These are phyloP conservation scores for Lasioglossum zephyrum DNA, from an alignment of 2,888 invertebrate species.

Conservation along the genomic window DNA sequence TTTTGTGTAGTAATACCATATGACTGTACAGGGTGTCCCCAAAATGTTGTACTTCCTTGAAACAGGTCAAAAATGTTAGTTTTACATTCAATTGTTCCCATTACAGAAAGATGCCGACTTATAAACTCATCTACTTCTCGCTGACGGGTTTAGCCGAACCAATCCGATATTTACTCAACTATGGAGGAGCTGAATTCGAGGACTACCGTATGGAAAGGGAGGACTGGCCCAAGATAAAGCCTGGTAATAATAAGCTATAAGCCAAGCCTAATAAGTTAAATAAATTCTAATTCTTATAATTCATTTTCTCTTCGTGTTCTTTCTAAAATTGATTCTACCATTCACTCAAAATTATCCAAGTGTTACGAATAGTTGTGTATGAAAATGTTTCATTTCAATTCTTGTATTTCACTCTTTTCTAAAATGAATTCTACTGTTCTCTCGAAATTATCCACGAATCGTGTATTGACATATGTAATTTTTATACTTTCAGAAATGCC, in stretches of 20 bases:
- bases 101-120: slow-evolving; percentile 67
- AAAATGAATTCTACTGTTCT: background rate
- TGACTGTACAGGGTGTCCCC: too few species aligned
- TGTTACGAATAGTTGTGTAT: background rate
- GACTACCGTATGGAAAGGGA: slow-evolving; percentile 80
- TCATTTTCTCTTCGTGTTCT: background rate
- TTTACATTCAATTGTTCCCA: background rate
- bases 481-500: slow-evolving; percentile 84
- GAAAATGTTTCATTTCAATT: slow-evolving; percentile 1
- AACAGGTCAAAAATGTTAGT: background rate
- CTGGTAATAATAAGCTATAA: slow-evolving; percentile 68
- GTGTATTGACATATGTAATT: background rate
- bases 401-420: background rate
- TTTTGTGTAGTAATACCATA: background rate
- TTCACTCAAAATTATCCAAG: background rate
- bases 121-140: slow-evolving; percentile 83
- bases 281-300: slow-evolving; percentile 40
- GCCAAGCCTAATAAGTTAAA: background rate
- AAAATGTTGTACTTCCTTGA: too few species aligned
- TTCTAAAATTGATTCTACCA: background rate
- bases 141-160: slow-evolving; percentile 83
- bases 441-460: background rate
- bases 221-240: slow-evolving; percentile 78
- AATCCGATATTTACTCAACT: slow-evolving; percentile 83
- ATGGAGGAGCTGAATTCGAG: slow-evolving; percentile 81